Percentiles rank a stretch among this genome's conserved stretches.
Evolutionary conservation across 2,113 vertebrate genomes (phyloP).

Genomic region (Actenoides lindsayi): DNA sequence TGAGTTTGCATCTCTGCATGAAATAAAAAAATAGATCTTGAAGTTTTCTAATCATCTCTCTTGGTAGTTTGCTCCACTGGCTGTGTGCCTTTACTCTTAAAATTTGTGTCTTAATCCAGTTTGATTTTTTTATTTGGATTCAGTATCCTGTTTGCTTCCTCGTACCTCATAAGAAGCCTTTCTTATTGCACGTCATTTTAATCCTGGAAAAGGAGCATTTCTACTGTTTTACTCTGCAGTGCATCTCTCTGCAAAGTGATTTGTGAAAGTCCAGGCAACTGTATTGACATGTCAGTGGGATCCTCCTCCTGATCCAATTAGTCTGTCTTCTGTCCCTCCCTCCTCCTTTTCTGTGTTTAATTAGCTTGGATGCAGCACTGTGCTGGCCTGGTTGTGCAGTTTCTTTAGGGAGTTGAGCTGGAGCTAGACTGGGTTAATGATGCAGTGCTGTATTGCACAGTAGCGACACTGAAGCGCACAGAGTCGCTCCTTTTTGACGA

Average conservation of each 20-base stretch:
- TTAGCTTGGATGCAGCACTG: background rate
- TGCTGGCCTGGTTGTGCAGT: background rate
- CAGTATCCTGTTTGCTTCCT: background rate
- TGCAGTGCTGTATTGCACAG: background rate
- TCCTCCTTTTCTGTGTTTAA: background rate
- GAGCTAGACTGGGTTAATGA: background rate
- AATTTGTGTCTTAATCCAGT: background rate
- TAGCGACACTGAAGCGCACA: accelerated
- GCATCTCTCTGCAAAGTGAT: background rate
- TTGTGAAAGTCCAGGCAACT: background rate
- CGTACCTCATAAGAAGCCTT: background rate
- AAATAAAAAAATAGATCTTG: background rate
- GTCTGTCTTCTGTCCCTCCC: background rate
- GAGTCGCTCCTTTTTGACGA: background rate
- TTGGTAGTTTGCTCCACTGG: background rate
- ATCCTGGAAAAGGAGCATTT: background rate
- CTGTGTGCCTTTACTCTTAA: background rate
- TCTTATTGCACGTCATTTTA: background rate
- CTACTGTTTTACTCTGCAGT: background rate
- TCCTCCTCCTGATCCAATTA: background rate
- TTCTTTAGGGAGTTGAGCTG: background rate
- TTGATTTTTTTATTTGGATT: background rate
- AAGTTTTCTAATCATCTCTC: background rate
- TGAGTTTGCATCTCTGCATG: background rate
- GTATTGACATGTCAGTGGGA: background rate